Evolutionary conservation across 2,797 vertebrate species (phyloP).

Genomic region (Kryptolebias ocellatus): DNA sequence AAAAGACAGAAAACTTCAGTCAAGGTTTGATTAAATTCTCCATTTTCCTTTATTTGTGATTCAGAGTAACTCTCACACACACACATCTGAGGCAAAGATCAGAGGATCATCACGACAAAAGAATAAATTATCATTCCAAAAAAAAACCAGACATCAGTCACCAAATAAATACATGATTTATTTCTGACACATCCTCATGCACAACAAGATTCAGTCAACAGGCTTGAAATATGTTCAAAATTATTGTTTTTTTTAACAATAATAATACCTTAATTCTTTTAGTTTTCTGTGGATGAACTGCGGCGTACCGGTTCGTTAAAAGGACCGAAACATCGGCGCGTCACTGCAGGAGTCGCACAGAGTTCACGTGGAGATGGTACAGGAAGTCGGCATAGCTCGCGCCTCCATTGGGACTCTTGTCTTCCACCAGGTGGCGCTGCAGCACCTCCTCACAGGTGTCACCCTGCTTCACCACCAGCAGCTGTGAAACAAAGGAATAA

Average conservation of each 20-base stretch:
- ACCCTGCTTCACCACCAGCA: constrained; percentile 80
- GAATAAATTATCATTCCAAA: constrained; percentile 44
- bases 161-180: constrained; percentile 5
- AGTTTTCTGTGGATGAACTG: not conserved
- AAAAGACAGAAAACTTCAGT: not conserved
- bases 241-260: not conserved
- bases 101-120: not conserved
- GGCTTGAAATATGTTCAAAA: constrained; percentile 2
- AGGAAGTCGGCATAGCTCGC: constrained; percentile 85
- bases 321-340: not conserved
- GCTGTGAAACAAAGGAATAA: constrained; percentile 50
- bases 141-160: constrained; percentile 9
- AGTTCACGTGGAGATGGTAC: constrained; percentile 83
- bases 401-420: constrained; percentile 84
- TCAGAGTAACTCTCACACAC: not conserved
- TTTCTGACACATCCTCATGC: constrained; percentile 40
- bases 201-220: constrained; percentile 4
- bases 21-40: constrained; percentile 17
- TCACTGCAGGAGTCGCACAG: constrained; percentile 76
- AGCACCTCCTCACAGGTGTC: constrained; percentile 80
- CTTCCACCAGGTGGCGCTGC: constrained; percentile 82
- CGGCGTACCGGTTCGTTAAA: not conserved
- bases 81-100: constrained; percentile 7
- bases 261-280: not conserved
- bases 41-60: constrained; percentile 1